Evolutionary conservation across 2,797 vertebrate genomes (phyloP), one percentile per base, ranked within the genome.

Genomic region (Muscicapa striata): DNA sequence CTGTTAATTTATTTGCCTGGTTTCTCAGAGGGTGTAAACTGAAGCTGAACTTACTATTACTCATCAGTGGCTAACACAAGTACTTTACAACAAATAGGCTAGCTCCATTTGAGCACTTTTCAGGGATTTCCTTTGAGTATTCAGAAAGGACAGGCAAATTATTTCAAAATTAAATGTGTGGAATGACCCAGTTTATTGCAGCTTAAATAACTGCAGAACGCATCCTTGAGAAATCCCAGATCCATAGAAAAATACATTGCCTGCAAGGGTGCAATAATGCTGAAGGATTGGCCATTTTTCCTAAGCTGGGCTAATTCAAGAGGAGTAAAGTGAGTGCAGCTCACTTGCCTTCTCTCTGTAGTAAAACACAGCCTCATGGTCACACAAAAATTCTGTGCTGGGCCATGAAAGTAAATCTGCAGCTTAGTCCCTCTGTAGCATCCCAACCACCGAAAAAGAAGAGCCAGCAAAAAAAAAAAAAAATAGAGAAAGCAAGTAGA

Each of bases 91-190:
- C 63, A 84, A 93, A 90, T 32, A 85, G 76, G 69, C 63, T 20
- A 51, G 24, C 87, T 93, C 59, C 77, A 79, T 90, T 51, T 86
- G 87, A 90, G 87, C 74, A 63, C 70, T 34, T 94, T 91, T 92
- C 69, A 40, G 54, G 69, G 55, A 84, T 90, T 84, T 88, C 95
- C 94, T 92, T 94, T 84, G 87, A 90, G 94, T 93, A 75, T 91
- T 89, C 93, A 86, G 77, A 91, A 88, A 88, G 95, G 95, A 96
- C 93, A 95, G 80, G 80, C 74, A 91, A 96, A 94, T 95, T 94
- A 94, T 90, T 92, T 96, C 52, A 74, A 91, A 96, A 94, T 96
- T 91, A 93, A 96, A 94, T 58, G 74, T 54, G 74, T 79, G 64
- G 80, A 94, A 86, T 95, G 96, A 91, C 91, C 85, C 70, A 79